Percentiles rank a stretch among this genome's conserved stretches.
Evolutionary conservation across 2,888 invertebrate genomes (phyloP).

Genomic region (Diarsia mendica): DNA sequence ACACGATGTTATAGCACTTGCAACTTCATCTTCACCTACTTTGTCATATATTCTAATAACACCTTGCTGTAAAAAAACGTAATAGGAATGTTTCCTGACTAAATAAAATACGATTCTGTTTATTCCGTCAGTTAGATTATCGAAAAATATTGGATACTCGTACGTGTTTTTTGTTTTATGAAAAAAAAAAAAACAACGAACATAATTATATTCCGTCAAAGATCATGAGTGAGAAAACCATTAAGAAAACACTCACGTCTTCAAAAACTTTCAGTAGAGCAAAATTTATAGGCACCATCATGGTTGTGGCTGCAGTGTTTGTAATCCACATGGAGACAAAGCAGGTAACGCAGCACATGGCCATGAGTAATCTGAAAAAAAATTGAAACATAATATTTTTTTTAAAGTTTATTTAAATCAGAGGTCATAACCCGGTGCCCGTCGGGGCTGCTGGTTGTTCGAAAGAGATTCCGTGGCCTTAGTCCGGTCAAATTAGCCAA

Average conservation of each 20-base stretch:
- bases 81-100: not conserved
- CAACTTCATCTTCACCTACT: slow-evolving; percentile 78
- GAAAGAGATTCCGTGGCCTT: too few relatives aligned
- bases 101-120: too few relatives aligned
- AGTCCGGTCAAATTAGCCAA: too few relatives aligned
- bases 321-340: slow-evolving; percentile 98
- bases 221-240: not conserved
- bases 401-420: too few relatives aligned
- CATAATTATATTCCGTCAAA: too few relatives aligned
- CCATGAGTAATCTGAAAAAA: slow-evolving; percentile 92
- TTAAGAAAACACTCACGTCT: slow-evolving; percentile 84
- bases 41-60: slow-evolving; percentile 89
- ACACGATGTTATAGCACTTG: slow-evolving; percentile 92
- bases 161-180: too few relatives aligned
- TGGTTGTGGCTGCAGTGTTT: slow-evolving; percentile 96
- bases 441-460: too few relatives aligned
- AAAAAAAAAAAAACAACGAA: too few relatives aligned
- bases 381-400: not conserved
- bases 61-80: slow-evolving; percentile 86
- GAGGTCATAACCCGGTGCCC: too few relatives aligned
- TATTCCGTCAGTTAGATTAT: too few relatives aligned
- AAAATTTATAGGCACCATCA: slow-evolving; percentile 97
- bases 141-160: too few relatives aligned
- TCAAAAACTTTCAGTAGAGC: slow-evolving; percentile 95
- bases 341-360: slow-evolving; percentile 95